Percentiles rank a stretch among this genome's conserved stretches.
Evolutionary conservation across 2,113 vertebrate species (phyloP).

Genomic region (Myrmecophaga tridactyla): DNA sequence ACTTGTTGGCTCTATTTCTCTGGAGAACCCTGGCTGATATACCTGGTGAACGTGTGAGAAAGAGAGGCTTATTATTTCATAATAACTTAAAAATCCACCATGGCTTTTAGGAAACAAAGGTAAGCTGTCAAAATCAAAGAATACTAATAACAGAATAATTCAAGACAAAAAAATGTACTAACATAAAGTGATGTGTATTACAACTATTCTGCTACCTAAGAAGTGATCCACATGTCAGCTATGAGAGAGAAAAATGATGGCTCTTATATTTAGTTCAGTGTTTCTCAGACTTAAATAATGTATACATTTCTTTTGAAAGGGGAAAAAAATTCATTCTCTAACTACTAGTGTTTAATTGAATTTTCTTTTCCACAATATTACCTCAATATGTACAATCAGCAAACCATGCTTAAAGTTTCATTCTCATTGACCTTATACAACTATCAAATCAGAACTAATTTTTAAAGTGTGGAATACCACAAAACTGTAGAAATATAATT

Average conservation of each 20-base stretch:
- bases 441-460: background rate
- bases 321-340: background rate
- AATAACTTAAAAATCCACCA: background rate
- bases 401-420: background rate
- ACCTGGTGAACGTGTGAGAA: background rate
- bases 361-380: background rate
- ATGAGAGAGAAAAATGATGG: background rate
- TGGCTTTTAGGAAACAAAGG: background rate
- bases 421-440: background rate
- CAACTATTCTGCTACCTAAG: background rate
- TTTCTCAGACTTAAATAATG: background rate
- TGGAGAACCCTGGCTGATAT: too few species aligned
- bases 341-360: background rate
- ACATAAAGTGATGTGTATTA: background rate
- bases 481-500: background rate
- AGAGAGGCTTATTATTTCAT: background rate
- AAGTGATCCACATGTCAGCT: rapidly evolving
- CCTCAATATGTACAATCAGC: background rate
- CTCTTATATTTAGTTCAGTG: background rate
- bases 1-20: too few species aligned
- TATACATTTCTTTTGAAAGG: background rate
- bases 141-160: background rate
- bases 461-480: background rate
- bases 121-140: background rate
- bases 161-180: background rate